Evolutionary conservation across 2,888 invertebrate species (phyloP), one percentile per base, ranked within the genome.

Genomic region (Drosophila testacea): DNA sequence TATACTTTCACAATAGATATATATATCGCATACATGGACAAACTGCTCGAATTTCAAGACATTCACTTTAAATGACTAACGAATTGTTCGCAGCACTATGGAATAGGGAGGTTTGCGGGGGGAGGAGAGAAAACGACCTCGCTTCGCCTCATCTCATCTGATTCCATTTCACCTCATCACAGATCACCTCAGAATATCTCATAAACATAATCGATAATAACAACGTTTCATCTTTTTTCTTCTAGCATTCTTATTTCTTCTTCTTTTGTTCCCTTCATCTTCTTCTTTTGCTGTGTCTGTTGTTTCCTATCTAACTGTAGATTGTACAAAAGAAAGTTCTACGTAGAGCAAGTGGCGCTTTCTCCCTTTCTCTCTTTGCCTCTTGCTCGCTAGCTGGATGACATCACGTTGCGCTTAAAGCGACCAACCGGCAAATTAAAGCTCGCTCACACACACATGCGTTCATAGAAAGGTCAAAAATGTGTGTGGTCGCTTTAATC

Each of bases 341-440:
- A 55, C 48, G 67, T 50, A 81, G 27, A 51, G 74, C 83, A 74
- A 81, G 79, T 83, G 83, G 41, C 66, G 32, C 32, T 38, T 34
- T 4, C n/a, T 39, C 9, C 1, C 42, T 44, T 5, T 30, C 42
- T 22, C 32, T 16, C 42, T 44, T 6, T 30, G 34, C 11, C 32
- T 16, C 32, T 38, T 28, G n/a, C 9, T 27, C 16, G 5, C 34
- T 46, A 28, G 54, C 52, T 60, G 52, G 87, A 87, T 83, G 83
- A 83, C 82, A 83, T 83, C 87, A 87, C 82, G 73, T 67, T 48
- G 51, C 41, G 61, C 66, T 74, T 66, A 30, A 73, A 65, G 60
- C 62, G 41, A 62, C 36, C 60, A 52, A 72, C 79, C 84, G 73
- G 83, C 82, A 71, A 81, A 81, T 83, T 79, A 70, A 83, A 79